Evolutionary conservation across 2,113 vertebrate species (phyloP), one percentile per base, ranked within the genome.

Genomic region (Merops nubicus): DNA sequence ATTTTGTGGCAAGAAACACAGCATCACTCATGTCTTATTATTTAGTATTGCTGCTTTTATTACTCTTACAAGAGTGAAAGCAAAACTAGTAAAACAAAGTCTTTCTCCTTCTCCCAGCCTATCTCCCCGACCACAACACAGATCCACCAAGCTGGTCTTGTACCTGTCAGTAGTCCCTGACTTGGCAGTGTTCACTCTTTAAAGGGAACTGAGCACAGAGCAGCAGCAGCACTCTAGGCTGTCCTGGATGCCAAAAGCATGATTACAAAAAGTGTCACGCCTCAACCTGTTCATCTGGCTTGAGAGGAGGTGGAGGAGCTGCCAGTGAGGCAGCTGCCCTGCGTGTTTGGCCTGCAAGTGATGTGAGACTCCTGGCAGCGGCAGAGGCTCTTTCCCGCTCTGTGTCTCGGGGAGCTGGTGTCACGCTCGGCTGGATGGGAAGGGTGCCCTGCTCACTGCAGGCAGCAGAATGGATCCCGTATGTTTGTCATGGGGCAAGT

Each of bases 241-340:
- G 5, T 63, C 70, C 70, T 33, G 78, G 53, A 13, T 75, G 83
- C 91, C 67, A 57, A 62, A 14, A 65, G 74, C 4, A 1, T 8
- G 40, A 13, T 34, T 50, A 45, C 48, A 60, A 60, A 22, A 26
- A 1, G 19, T 19, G 78, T 87, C 93, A 63, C 11, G 1, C 85
- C 90, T 97, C 48, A 54, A 80, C 90, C 91, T 93, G 93, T 77
- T 94, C 3, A 0, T 34, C 94, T 77, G 85, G 45, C 92, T 95
- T 79, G 54, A 34, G 89, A 72, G 70, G 67, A 65, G 67, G 8
- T 88, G 85, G 48, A n/a, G 38, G 51, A 94, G 67, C 72, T 80
- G 48, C 57, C 34, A 42, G 47, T 1, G 45, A 69, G 88, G 78
- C 59, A 45, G 47, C 69, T 92, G 43, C 70, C 70, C 60, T 75